phyloP scores from a whole-genome alignment of 2,888 invertebrate genomes.

The Parnassius glacialis region DNA sequence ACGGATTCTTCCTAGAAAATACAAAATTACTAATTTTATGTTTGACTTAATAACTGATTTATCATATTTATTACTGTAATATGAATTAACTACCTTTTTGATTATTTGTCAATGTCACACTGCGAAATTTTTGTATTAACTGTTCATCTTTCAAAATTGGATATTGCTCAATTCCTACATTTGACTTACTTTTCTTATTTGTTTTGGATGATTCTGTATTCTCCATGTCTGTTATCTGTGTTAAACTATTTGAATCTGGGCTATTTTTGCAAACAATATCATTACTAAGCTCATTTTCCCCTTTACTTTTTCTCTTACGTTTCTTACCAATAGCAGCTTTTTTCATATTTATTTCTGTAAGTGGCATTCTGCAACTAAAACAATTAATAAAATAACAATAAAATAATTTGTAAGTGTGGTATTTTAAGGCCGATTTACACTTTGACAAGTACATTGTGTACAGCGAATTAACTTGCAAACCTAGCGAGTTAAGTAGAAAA shows the following conservation, averaged over 20 bases:
- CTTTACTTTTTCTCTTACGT: slow-evolving; percentile 17
- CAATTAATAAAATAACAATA: too few relatives aligned
- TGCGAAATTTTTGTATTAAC: slow-evolving; percentile 49
- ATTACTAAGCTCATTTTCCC: neutral
- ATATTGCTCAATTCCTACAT: slow-evolving; percentile 33
- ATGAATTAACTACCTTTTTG: slow-evolving; percentile 59
- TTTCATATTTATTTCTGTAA: slow-evolving; percentile 12
- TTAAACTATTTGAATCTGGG: too few relatives aligned
- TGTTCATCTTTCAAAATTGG: slow-evolving; percentile 56
- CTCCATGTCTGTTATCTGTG: neutral
- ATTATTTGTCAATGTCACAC: slow-evolving; percentile 60
- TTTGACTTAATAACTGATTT: too few relatives aligned
- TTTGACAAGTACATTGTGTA: too few relatives aligned
- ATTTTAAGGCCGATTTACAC: too few relatives aligned
- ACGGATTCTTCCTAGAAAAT: slow-evolving; percentile 60
- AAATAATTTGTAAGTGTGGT: too few relatives aligned
- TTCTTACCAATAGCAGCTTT: slow-evolving; percentile 3
- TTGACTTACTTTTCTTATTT: slow-evolving; percentile 13
- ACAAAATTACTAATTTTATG: slow-evolving; percentile 1
- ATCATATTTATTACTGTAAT: neutral
- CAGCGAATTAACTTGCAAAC: too few relatives aligned
- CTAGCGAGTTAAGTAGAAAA: too few relatives aligned
- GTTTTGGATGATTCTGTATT: neutral
- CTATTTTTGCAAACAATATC: neutral
- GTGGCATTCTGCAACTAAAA: slow-evolving; percentile 9